These are phyloP conservation scores for Piscicola geometra DNA, from an alignment of 2,888 invertebrate genomes.

Conservation along the genomic window DNA sequence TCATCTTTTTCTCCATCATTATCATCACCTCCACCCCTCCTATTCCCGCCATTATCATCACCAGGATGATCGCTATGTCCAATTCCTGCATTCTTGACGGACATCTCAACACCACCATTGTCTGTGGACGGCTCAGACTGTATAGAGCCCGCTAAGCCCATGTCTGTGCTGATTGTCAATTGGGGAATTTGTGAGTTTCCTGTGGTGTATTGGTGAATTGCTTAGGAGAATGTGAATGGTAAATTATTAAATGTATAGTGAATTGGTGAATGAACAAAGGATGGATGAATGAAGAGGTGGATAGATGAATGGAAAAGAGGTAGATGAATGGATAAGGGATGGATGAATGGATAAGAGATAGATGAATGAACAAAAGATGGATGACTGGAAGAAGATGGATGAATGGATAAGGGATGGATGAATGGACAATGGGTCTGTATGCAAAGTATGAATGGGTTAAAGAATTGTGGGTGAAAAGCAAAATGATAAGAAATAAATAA, in stretches of 20 bases:
- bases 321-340: too few relatives aligned
- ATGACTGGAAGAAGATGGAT: too few relatives aligned
- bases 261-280: neutral
- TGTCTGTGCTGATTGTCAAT: slow-evolving; percentile 23
- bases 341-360: too few relatives aligned
- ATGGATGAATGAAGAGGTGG: neutral
- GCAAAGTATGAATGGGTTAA: too few relatives aligned
- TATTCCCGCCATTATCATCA: slow-evolving; percentile 33
- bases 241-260: neutral
- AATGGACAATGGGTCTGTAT: too few relatives aligned
- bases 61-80: slow-evolving; percentile 5
- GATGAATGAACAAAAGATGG: too few relatives aligned
- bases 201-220: neutral
- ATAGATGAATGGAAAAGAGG: neutral
- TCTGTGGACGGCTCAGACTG: neutral
- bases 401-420: too few relatives aligned
- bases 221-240: neutral
- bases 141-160: neutral
- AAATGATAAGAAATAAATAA: too few relatives aligned
- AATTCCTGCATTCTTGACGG: neutral
- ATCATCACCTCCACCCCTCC: slow-evolving; percentile 21
- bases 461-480: too few relatives aligned
- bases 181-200: neutral
- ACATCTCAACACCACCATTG: slow-evolving; percentile 14
- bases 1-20: slow-evolving; percentile 19